Evolutionary conservation across 2,113 vertebrate species (phyloP).

Genomic region (Phalacrocorax brasilianus): DNA sequence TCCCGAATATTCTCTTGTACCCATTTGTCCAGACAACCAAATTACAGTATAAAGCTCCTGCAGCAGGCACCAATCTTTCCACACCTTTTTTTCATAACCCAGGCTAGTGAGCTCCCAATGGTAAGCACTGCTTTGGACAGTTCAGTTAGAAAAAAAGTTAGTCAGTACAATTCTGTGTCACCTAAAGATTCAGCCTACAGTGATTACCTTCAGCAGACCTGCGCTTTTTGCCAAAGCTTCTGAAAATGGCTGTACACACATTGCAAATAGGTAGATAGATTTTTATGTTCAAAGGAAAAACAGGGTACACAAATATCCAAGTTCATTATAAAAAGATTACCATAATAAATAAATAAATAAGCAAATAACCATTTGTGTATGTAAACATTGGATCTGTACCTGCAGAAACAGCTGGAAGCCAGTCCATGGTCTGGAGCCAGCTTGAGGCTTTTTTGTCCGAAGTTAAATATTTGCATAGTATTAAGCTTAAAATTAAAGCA

Average conservation of each 20-base stretch:
- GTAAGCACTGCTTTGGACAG: neutral
- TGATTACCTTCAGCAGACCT: neutral
- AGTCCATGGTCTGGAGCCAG: constrained; percentile 7
- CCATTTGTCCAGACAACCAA: neutral
- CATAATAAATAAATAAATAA: neutral
- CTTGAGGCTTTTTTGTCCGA: constrained; percentile 20
- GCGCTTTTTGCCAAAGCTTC: neutral
- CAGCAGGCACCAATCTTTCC: neutral
- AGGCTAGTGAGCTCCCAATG: neutral
- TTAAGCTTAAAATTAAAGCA: constrained; percentile 53
- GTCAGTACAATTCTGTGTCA: neutral
- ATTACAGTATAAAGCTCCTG: neutral
- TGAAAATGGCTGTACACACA: neutral
- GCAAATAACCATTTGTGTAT: neutral
- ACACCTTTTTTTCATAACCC: neutral
- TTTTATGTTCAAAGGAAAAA: neutral
- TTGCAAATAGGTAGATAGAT: neutral
- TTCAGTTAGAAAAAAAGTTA: neutral
- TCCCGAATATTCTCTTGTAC: neutral
- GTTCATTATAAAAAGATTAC: neutral
- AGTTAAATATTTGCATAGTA: constrained; percentile 57
- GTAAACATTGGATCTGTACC: constrained; percentile 31
- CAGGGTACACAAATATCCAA: neutral
- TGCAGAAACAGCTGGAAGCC: constrained; percentile 36
- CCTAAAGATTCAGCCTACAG: neutral